Percentiles rank a stretch among this genome's conserved stretches.
Conservation (phyloP, 2,888 invertebrate species). For the Eupithecia exiguata region DNA sequence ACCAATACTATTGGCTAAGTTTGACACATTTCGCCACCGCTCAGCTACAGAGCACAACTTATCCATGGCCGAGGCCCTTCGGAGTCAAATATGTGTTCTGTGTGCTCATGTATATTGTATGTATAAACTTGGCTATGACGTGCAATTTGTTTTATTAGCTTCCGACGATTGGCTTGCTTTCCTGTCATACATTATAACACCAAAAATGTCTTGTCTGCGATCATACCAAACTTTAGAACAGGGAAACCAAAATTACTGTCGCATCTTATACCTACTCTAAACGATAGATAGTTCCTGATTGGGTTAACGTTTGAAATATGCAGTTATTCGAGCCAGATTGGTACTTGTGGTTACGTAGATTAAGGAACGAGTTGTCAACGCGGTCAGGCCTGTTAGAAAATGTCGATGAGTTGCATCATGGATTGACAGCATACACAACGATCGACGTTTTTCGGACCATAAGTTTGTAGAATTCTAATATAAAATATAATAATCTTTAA, state of each 20-base stretch:
- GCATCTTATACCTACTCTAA: neutral
- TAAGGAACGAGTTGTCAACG: conserved; percentile 54
- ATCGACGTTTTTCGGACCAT: neutral
- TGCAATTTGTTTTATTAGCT: too few species aligned
- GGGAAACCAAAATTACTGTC: neutral
- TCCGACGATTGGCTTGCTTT: too few species aligned
- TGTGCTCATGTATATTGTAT: too few species aligned
- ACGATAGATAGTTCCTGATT: neutral
- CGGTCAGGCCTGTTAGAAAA: conserved; percentile 67
- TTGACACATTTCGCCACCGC: too few species aligned
- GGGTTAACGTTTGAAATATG: conserved; percentile 29
- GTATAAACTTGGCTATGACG: too few species aligned
- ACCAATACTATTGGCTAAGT: too few species aligned
- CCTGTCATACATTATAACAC: neutral
- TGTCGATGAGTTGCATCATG: conserved; percentile 41
- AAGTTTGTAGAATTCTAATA: neutral
- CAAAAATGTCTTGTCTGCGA: neutral
- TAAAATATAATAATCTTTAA: too few species aligned
- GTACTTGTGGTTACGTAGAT: conserved; percentile 58
- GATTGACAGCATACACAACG: conserved; percentile 1
- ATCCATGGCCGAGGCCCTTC: too few species aligned
- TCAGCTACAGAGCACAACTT: too few species aligned
- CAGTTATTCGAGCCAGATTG: conserved; percentile 54
- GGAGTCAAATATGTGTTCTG: too few species aligned
- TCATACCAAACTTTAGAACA: neutral